These are phyloP conservation scores for Ptychobarbus kaznakovi DNA, from an alignment of 2,797 vertebrate genomes.

Conservation along the genomic window DNA sequence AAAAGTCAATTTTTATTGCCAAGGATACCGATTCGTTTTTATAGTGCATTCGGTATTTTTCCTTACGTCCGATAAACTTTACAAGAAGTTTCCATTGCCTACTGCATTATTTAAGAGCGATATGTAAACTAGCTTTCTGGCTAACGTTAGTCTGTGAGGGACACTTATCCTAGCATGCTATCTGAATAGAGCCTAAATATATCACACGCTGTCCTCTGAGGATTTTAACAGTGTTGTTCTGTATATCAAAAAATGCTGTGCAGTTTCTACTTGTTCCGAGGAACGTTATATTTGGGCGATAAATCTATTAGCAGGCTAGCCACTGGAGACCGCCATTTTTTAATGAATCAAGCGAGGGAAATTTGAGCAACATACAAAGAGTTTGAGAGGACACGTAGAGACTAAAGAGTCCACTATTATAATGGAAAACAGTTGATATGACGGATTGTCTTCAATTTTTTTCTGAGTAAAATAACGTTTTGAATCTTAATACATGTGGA, in stretches of 20 bases:
- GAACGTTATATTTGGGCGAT: background rate
- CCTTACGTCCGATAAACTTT: constrained; percentile 30
- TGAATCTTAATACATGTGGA: background rate
- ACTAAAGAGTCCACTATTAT: background rate
- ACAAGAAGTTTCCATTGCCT: constrained; percentile 14
- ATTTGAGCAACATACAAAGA: constrained; percentile 51
- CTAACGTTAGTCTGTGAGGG: constrained; percentile 12
- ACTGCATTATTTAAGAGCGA: constrained; percentile 20
- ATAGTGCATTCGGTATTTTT: background rate
- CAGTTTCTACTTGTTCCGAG: background rate
- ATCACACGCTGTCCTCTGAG: background rate
- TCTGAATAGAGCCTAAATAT: background rate
- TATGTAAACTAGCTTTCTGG: constrained; percentile 21
- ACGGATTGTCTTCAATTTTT: background rate
- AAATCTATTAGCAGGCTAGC: background rate
- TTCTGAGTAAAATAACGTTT: background rate
- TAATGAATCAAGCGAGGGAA: constrained; percentile 51
- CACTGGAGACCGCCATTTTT: constrained; percentile 64
- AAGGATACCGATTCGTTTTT: background rate
- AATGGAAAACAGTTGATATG: no score
- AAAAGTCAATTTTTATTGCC: background rate
- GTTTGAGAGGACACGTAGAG: constrained; percentile 33
- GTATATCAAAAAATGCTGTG: background rate
- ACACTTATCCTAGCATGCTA: constrained; percentile 1
- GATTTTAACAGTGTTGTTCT: background rate